These are phyloP conservation scores for Drosophila diplacantha DNA, from an alignment of 2,888 invertebrate species.

Conservation along the genomic window DNA sequence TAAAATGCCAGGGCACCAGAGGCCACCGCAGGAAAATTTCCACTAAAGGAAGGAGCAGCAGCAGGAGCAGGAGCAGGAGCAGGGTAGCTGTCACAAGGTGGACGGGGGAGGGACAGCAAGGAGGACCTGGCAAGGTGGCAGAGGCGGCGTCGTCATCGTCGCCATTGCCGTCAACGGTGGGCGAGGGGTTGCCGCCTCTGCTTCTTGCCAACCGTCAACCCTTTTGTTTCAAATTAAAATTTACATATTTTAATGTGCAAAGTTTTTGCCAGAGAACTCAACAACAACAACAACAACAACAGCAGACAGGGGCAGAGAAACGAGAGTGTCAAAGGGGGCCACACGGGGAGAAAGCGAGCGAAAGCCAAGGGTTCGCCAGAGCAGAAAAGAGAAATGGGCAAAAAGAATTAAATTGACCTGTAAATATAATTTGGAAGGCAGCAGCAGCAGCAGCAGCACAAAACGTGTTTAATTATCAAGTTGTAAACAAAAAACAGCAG, in stretches of 20 bases:
- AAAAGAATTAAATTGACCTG: constrained; percentile 71
- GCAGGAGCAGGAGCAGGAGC: background rate
- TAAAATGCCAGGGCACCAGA: constrained; percentile 55
- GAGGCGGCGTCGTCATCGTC: constrained; percentile 10
- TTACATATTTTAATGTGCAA: constrained; percentile 72
- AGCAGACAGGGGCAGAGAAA: constrained; percentile 14
- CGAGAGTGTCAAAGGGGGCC: background rate
- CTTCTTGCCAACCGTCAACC: constrained; percentile 61
- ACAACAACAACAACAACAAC: constrained; percentile 22
- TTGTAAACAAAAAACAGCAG: constrained; percentile 61
- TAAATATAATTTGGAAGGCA: constrained; percentile 69
- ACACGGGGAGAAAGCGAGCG: background rate
- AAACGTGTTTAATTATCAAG: constrained; percentile 70
- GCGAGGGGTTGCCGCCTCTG: constrained; percentile 9
- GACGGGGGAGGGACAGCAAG: background rate
- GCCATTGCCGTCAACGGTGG: constrained; percentile 2
- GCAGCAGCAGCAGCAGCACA: constrained; percentile 37
- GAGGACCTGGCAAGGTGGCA: constrained; percentile 5
- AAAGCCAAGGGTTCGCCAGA: constrained; percentile 5
- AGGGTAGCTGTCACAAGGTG: background rate
- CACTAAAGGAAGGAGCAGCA: background rate
- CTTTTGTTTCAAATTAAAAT: constrained; percentile 72
- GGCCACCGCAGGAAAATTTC: constrained; percentile 31
- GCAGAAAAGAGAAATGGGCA: constrained; percentile 22
- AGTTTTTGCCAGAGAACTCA: constrained; percentile 56